A percentile compares a stretch with the other conserved stretches of the same genome.
Conservation (phyloP, 2,888 invertebrate species). For the Cabera pusaria region DNA sequence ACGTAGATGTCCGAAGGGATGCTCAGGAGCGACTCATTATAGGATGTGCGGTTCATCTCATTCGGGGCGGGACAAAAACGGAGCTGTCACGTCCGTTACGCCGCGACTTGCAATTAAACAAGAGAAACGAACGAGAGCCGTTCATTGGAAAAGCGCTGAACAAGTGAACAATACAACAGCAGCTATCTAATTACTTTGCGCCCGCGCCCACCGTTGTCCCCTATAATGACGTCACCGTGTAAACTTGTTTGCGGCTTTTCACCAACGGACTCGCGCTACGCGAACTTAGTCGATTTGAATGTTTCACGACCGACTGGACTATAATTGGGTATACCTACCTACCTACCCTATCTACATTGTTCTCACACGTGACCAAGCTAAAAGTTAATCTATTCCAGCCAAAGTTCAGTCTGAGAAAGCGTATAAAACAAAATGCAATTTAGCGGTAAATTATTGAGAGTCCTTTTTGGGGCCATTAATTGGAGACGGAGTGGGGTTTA, state of each 20-base stretch:
- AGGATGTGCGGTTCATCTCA: conserved; percentile 68
- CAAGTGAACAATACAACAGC: conserved; percentile 71
- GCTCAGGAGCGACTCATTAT: conserved; percentile 59
- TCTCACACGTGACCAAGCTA: conserved; percentile 26
- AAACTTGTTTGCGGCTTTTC: conserved; percentile 70
- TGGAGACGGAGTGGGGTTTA: conserved; percentile 68
- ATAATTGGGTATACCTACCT: conserved; percentile 42
- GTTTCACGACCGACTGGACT: conserved; percentile 39
- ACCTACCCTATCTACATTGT: conserved; percentile 28
- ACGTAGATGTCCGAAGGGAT: conserved; percentile 40
- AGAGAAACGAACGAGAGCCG: conserved; percentile 54
- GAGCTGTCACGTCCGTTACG: conserved; percentile 70
- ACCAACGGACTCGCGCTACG: conserved; percentile 48
- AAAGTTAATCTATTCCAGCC: conserved; percentile 20
- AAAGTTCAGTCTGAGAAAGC: conserved; percentile 20
- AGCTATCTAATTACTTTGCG: conserved; percentile 76
- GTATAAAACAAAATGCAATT: conserved; percentile 30
- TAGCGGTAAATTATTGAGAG: conserved; percentile 47
- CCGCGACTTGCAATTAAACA: conserved; percentile 74
- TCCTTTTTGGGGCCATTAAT: conserved; percentile 69
- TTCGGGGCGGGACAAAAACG: conserved; percentile 67
- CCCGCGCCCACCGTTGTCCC: conserved; percentile 49
- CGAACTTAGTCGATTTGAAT: conserved; percentile 52
- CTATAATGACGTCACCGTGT: conserved; percentile 58
- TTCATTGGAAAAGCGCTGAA: conserved; percentile 73